A percentile compares a stretch with the other conserved stretches of the same genome.
These are phyloP conservation scores for Acromyrmex charruanus DNA, from an alignment of 1,140 invertebrate species.

Conservation along the genomic window DNA sequence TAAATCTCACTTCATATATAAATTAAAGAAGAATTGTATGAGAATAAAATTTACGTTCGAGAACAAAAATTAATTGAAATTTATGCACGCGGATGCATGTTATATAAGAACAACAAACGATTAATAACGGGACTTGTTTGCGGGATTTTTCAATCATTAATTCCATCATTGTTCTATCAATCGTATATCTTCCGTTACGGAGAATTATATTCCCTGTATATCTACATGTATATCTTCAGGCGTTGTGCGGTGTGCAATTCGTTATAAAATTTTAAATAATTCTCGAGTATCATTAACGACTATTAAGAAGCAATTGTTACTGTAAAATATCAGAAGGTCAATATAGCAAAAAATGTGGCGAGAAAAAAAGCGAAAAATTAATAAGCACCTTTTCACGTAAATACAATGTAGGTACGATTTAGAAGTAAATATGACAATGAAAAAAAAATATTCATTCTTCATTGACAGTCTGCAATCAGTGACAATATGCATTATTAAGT, in stretches of 20 bases:
- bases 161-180: constrained; percentile 42
- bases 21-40: background rate
- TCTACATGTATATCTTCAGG: constrained; percentile 1
- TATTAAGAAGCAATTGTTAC: constrained; percentile 39
- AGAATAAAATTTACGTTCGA: constrained; percentile 9
- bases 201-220: constrained; percentile 41
- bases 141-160: constrained; percentile 55
- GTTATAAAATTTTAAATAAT: constrained; percentile 54
- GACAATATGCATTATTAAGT: constrained; percentile 10
- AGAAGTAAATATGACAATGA: constrained; percentile 1
- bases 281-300: constrained; percentile 39
- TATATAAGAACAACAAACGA: constrained; percentile 50
- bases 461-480: constrained; percentile 22
- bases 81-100: constrained; percentile 56
- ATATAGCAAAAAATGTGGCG: background rate
- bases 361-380: constrained; percentile 28
- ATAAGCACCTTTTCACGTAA: constrained; percentile 24
- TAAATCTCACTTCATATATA: background rate
- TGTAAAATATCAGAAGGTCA: constrained; percentile 50
- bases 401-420: background rate
- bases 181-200: constrained; percentile 59
- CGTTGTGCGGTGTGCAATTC: background rate
- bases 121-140: constrained; percentile 55
- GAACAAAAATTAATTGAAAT: constrained; percentile 46
- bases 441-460: constrained; percentile 6